Base-by-base conservation (phyloP, 2,113 vertebrate species). In the Dromas ardeola region DNA sequence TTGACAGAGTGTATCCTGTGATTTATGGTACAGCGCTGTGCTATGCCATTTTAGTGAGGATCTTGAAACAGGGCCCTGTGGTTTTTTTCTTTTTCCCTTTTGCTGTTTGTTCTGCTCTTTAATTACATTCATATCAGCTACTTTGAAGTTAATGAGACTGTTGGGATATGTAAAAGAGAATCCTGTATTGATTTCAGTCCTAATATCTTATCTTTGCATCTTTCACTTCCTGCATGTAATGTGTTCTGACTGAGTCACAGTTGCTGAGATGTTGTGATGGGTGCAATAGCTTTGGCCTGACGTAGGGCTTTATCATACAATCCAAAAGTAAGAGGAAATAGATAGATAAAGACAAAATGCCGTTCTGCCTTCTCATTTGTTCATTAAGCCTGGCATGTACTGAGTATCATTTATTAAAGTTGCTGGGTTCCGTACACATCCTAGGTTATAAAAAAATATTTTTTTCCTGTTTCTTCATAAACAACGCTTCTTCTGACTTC, bases 121-220 rank as follows among this genome's bases (percentile, higher is more conserved):
- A 98, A 98, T 98, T 98, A 97, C 97, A 98, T 98, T 98, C 98
- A 96, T 98, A 98, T 98, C 97, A 97, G 96, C 92, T 97, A 81
- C 98, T 98, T 98, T 98, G 98, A 98, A 98, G 98, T 97, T 97
- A 98, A 98, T 92, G 95, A 94, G 97, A 97, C 98, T 97, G 95
- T 96, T 97, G 98, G 98, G 98, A 98, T 98, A 98, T 98, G 97
- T 94, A 97, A 97, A 98, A 97, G 97, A 97, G 97, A 96, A 91
- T 88, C 53, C 94, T 95, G 89, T 98, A 98, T 98, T 98, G 98
- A 98, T 98, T 98, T 97, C 96, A 96, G 93, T 76, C 95, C 92
- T 97, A 97, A 90, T 97, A 97, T 96, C 95, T 97, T 97, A 97
- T 97, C 96, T 90, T 94, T 96, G 95, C 91, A 97, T 98, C 96